Percentiles rank a stretch among this genome's conserved stretches.
These are phyloP conservation scores for Pachyuromys duprasi DNA, from an alignment of 2,797 vertebrate genomes.

Conservation along the genomic window DNA sequence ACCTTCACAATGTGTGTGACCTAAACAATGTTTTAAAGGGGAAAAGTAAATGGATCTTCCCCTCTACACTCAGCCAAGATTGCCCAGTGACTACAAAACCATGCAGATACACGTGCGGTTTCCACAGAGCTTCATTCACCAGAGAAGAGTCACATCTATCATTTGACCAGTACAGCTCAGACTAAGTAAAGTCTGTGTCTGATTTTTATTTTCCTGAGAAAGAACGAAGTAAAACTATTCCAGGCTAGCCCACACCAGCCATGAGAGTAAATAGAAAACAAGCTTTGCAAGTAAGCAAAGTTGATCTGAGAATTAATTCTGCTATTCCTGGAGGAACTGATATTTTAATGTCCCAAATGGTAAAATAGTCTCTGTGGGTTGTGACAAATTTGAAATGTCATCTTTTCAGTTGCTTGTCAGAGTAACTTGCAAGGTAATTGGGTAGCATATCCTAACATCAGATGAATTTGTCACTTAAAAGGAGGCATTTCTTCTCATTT, in stretches of 20 bases:
- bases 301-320: slow-evolving; percentile 31
- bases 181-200: not conserved
- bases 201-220: slow-evolving; percentile 18
- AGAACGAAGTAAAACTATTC: not conserved
- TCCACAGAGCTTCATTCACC: not conserved
- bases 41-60: not conserved
- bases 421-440: slow-evolving; percentile 4
- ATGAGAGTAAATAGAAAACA: not conserved
- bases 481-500: not conserved
- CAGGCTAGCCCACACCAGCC: not conserved
- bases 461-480: slow-evolving; percentile 18
- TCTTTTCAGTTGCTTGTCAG: not conserved
- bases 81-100: not conserved
- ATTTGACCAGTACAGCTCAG: not conserved
- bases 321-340: not conserved
- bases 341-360: not conserved
- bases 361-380: not conserved
- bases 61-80: not conserved
- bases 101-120: not conserved
- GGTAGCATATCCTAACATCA: not conserved
- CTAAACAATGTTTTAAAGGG: not conserved
- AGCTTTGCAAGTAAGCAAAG: not conserved
- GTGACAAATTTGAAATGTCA: not conserved
- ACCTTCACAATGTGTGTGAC: not conserved
- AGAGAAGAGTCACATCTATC: not conserved